Percentiles rank a stretch among this genome's conserved stretches.
Evolutionary conservation across 2,888 invertebrate species (phyloP).

Genomic region (Lasioglossum pauxillum): DNA sequence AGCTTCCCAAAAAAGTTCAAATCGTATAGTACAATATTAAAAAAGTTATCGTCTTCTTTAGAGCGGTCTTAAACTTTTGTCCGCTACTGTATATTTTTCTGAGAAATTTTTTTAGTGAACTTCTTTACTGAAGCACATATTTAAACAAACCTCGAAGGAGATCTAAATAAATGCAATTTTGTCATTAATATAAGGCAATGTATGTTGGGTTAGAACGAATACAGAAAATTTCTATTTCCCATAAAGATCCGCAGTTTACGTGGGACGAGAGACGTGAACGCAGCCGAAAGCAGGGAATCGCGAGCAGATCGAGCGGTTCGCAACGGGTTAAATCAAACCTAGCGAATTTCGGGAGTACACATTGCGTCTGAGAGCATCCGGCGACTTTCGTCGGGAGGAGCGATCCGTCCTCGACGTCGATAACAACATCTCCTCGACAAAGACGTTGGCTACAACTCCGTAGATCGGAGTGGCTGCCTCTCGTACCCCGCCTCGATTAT

Average conservation of each 20-base stretch:
- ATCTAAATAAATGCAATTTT: too few species aligned
- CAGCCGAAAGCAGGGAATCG: background rate
- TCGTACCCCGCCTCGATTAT: slow-evolving; percentile 8
- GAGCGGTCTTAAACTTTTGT: too few species aligned
- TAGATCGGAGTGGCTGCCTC: background rate
- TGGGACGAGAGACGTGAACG: background rate
- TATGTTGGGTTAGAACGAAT: too few species aligned
- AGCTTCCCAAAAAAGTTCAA: too few species aligned
- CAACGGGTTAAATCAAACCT: background rate
- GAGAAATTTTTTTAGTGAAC: too few species aligned
- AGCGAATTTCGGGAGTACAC: background rate
- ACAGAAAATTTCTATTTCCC: background rate
- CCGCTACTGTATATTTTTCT: too few species aligned
- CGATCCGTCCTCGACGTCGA: background rate
- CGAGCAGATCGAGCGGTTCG: background rate
- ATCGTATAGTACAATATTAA: too few species aligned
- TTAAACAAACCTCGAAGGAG: too few species aligned
- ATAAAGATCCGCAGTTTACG: background rate
- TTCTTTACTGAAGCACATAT: too few species aligned
- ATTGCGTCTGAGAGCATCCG: background rate
- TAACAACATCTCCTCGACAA: slow-evolving; percentile 7
- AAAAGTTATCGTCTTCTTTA: too few species aligned
- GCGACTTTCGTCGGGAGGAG: background rate
- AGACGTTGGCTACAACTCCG: background rate
- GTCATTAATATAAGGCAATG: too few species aligned